Conservation (phyloP, 2,888 invertebrate genomes). For the Trachelus troglodyta region DNA sequence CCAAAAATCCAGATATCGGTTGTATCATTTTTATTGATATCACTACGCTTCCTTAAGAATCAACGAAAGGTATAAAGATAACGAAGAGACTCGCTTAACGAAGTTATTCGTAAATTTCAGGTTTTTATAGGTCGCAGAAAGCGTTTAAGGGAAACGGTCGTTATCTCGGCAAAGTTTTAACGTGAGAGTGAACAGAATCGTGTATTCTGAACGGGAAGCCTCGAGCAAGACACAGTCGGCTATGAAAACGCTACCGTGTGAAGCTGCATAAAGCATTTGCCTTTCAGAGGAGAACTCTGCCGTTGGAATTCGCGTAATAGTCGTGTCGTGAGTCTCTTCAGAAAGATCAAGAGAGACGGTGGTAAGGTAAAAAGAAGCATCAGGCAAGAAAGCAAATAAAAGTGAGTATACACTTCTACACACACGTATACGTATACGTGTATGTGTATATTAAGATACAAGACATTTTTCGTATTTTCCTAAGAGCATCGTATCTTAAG, state of each 20-base stretch:
- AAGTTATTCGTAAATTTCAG: background rate
- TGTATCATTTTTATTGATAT: background rate
- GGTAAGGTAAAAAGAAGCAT: background rate
- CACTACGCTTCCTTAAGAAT: background rate
- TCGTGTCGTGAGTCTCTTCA: background rate
- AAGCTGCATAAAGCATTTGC: background rate
- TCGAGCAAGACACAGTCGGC: background rate
- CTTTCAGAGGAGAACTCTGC: background rate
- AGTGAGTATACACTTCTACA: no score
- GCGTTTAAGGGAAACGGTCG: background rate
- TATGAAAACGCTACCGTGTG: background rate
- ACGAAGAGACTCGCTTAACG: background rate
- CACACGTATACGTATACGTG: background rate
- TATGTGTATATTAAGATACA: background rate
- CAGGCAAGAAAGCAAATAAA: background rate
- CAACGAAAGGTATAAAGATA: background rate
- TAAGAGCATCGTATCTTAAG: background rate
- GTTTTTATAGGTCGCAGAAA: background rate
- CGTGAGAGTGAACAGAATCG: background rate
- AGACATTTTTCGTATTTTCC: background rate
- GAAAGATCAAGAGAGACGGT: background rate
- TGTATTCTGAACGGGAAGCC: background rate
- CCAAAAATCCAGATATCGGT: background rate
- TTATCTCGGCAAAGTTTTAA: background rate
- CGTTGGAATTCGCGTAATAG: background rate